Base-by-base conservation (phyloP, 2,888 invertebrate species). In the Himalopsyche anomala region DNA sequence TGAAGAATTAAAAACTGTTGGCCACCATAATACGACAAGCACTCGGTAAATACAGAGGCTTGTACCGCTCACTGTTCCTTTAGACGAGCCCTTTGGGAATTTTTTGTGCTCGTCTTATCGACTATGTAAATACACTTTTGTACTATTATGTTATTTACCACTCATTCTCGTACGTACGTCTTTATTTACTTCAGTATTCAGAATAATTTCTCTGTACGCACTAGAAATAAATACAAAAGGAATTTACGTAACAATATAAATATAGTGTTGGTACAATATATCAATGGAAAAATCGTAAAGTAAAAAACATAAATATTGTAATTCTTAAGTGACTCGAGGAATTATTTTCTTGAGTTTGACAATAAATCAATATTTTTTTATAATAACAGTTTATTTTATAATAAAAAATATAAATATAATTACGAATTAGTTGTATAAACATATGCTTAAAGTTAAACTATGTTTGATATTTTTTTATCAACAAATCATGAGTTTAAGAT, bases 61-160 rank as follows among this genome's bases (percentile, higher is more conserved):
- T 84, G 86, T 85, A 62, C 62, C 28, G 69, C 79, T 79, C 80
- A 11, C 83, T 86, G 87, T 86, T 86, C 81, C 86, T 85, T 83
- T 42, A 84, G 84, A 88, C 80, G 85, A 84, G 86, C 82, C 88
- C 87, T 85, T 56, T 62, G 88, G 88, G 88, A 88, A 83, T 87
- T 87, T 87, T 88, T 87, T 85, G 87, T 86, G 74, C 86, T 85
- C 86, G 81, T 87, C 88, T 87, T 88, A 88, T 87, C 88, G 84
- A 62, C 87, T 87, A 87, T 87, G 88, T 85, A 88, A 88, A 88
- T 88, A 86, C 84, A 85, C 87, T 87, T 86, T 87, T 84, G 86
- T 81, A 85, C 87, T 80, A 86, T 87, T 87, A 87, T 86, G 82
- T 83, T 86, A 87, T 88, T 87, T 87, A 85, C 85, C 84, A 85